These are phyloP conservation scores for Tapera naevia DNA, from an alignment of 2,797 vertebrate species.

Conservation along the genomic window DNA sequence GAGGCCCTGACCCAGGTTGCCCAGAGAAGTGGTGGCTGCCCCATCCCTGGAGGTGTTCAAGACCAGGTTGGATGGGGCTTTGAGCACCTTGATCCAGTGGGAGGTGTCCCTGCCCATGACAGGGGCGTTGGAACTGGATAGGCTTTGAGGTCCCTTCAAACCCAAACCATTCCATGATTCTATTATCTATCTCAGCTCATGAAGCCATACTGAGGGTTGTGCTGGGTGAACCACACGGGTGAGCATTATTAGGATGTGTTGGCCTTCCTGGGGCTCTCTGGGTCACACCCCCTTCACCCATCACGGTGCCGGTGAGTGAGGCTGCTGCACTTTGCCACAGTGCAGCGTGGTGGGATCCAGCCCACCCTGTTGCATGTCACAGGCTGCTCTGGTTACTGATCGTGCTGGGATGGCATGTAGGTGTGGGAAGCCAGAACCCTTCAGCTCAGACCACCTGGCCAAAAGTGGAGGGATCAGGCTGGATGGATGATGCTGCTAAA, in stretches of 20 bases:
- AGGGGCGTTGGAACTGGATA: too few species aligned
- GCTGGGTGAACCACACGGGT: fast-evolving
- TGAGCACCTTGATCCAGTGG: too few species aligned
- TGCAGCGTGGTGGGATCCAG: not conserved
- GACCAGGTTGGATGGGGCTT: too few species aligned
- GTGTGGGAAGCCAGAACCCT: not conserved
- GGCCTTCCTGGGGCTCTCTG: fast-evolving
- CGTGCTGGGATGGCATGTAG: fast-evolving
- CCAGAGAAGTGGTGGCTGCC: too few species aligned
- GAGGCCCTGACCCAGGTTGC: too few species aligned
- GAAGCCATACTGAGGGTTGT: not conserved
- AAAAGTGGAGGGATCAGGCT: not conserved
- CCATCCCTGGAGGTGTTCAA: too few species aligned
- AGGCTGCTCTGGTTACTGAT: not conserved
- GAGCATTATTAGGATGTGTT: fast-evolving
- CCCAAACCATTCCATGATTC: too few species aligned
- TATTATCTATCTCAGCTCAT: not conserved
- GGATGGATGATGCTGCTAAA: not conserved
- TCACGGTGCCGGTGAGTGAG: fast-evolving
- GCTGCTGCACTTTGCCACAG: not conserved
- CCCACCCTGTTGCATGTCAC: fast-evolving
- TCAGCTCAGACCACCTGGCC: fast-evolving
- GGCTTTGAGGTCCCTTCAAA: too few species aligned
- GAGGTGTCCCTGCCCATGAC: too few species aligned
- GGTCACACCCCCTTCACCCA: not conserved